Percentiles rank a stretch among this genome's conserved stretches.
Evolutionary conservation across 2,113 vertebrate species (phyloP).

Genomic region (Cyphomyrus discorhynchus): DNA sequence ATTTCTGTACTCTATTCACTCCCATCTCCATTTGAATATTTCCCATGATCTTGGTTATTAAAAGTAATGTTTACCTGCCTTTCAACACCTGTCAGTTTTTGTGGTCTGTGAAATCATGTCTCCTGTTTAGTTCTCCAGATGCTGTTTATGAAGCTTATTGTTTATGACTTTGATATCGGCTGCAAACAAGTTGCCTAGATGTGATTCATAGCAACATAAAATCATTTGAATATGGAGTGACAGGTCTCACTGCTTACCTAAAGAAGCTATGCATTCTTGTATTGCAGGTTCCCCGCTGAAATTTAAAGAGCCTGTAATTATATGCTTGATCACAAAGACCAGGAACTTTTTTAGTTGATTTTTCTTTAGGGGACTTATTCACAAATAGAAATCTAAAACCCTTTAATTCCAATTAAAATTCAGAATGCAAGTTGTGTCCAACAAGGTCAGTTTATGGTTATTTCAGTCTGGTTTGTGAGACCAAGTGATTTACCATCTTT

Average conservation of each 20-base stretch:
- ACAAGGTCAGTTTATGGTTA: background rate
- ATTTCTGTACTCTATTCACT: background rate
- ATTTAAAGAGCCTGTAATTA: background rate
- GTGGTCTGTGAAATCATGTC: background rate
- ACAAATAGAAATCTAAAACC: background rate
- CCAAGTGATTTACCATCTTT: background rate
- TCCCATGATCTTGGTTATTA: background rate
- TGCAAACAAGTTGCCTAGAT: background rate
- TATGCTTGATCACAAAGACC: background rate
- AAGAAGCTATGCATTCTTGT: background rate
- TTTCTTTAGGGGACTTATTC: background rate
- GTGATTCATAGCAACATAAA: background rate
- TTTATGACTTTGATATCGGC: background rate
- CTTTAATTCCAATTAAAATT: background rate
- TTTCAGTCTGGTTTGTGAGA: background rate
- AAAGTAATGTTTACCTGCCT: background rate
- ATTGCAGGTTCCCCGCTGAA: background rate
- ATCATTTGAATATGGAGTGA: background rate
- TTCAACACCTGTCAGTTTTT: background rate
- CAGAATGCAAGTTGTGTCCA: background rate
- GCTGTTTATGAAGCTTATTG: background rate
- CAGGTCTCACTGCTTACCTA: background rate
- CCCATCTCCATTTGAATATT: background rate
- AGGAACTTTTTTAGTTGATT: background rate
- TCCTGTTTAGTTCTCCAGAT: background rate